Evolutionary conservation across 2,113 vertebrate species (phyloP).

Genomic region (Probosciger aterrimus): DNA sequence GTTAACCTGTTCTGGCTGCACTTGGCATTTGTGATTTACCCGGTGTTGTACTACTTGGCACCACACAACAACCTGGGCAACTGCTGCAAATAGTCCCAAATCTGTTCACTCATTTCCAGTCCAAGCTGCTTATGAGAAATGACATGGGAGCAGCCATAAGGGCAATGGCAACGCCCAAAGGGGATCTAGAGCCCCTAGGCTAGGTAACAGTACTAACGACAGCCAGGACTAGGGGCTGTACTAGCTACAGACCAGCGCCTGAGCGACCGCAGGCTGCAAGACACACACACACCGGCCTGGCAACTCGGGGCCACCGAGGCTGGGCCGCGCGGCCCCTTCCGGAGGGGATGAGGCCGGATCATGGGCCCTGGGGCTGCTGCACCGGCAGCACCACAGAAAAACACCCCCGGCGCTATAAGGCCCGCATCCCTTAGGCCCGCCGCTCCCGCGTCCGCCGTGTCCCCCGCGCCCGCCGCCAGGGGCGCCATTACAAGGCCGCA

Average conservation of each 20-base stretch:
- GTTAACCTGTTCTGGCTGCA: accelerated
- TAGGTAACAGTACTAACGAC: accelerated
- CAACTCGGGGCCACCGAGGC: neutral
- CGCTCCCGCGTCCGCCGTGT: too few relatives aligned
- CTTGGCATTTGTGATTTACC: accelerated
- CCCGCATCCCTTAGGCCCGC: too few relatives aligned
- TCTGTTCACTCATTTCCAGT: accelerated
- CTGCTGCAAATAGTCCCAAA: accelerated
- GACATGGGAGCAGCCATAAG: neutral
- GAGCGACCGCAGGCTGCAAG: too few relatives aligned
- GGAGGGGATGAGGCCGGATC: accelerated
- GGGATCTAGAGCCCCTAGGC: too few relatives aligned
- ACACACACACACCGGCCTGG: too few relatives aligned
- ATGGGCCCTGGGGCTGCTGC: accelerated
- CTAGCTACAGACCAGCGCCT: too few relatives aligned
- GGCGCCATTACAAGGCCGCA: neutral
- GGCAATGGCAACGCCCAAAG: neutral
- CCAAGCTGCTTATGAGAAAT: neutral
- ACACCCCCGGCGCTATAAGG: too few relatives aligned
- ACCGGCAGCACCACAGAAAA: accelerated
- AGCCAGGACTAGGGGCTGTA: accelerated
- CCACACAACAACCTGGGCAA: accelerated
- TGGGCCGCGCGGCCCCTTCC: too few relatives aligned
- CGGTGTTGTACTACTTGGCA: accelerated
- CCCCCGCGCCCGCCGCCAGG: neutral